Percentiles rank a stretch among this genome's conserved stretches.
phyloP scores from a whole-genome alignment of 2,888 invertebrate genomes.

The Cremastobaeus sp. region DNA sequence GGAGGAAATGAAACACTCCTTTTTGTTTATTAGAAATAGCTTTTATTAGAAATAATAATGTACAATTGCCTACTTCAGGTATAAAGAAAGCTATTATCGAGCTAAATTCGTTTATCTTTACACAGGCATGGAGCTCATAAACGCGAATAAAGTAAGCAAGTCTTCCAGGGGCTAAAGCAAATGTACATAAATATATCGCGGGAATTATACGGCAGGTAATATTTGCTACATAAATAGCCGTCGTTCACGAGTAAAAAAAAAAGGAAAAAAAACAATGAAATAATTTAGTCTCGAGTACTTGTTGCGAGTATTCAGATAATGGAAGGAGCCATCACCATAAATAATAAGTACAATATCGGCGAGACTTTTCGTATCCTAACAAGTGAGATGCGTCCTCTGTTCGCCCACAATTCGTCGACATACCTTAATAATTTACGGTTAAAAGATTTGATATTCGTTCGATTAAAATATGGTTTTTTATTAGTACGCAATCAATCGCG shows the following conservation, averaged over 20 bases:
- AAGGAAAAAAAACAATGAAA: conserved; percentile 45
- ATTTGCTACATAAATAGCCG: conserved; percentile 47
- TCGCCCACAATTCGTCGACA: conserved; percentile 20
- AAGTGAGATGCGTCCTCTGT: conserved; percentile 3
- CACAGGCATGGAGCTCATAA: conserved; percentile 74
- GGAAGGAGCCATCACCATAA: conserved; percentile 74
- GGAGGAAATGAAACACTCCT: background rate
- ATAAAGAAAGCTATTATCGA: conserved; percentile 76
- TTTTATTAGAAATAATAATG: conserved; percentile 78
- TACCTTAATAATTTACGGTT: conserved; percentile 39
- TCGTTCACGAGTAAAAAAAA: conserved; percentile 50
- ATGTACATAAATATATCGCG: conserved; percentile 61
- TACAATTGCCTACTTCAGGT: conserved; percentile 75
- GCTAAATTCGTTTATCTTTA: conserved; percentile 77
- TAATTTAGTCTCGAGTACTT: conserved; percentile 63
- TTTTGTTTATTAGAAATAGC: conserved; percentile 57
- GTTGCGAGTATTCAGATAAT: conserved; percentile 67
- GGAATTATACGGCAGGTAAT: conserved; percentile 38
- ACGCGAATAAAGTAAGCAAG: conserved; percentile 71
- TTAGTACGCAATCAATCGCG: conserved; percentile 25
- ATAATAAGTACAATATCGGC: conserved; percentile 57
- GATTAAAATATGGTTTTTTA: conserved; percentile 36
- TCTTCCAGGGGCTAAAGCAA: conserved; percentile 77
- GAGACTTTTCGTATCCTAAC: conserved; percentile 50
- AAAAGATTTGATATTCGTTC: conserved; percentile 24